Conservation (phyloP, 2,888 invertebrate genomes). For the Xanthostigma xanthostigma region DNA sequence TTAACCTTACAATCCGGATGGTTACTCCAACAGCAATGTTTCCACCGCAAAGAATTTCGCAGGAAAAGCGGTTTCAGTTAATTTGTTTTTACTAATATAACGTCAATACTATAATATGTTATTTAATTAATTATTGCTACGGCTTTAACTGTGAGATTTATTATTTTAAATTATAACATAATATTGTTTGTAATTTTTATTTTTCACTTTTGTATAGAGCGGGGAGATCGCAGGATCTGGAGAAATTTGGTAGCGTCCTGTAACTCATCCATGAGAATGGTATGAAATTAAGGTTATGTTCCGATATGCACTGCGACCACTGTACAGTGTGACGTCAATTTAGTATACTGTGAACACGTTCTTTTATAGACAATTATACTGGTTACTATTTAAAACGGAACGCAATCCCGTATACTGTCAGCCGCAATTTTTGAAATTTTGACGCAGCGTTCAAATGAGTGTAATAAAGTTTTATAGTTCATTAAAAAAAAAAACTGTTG, state of each 20-base stretch:
- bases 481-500: too few relatives aligned
- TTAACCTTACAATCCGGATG: conserved; percentile 13
- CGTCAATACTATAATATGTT: background rate
- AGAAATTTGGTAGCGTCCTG: conserved; percentile 20
- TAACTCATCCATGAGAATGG: conserved; percentile 6
- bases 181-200: conserved; percentile 3
- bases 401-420: too few relatives aligned
- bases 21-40: conserved; percentile 42
- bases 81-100: conserved; percentile 16
- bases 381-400: too few relatives aligned
- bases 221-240: conserved; percentile 2
- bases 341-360: too few relatives aligned
- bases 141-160: conserved; percentile 3
- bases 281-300: too few relatives aligned
- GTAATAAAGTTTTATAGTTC: too few relatives aligned
- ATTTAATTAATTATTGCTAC: background rate
- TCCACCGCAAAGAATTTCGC: conserved; percentile 71
- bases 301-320: too few relatives aligned
- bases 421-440: too few relatives aligned
- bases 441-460: too few relatives aligned
- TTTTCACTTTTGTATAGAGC: background rate
- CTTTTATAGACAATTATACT: too few relatives aligned
- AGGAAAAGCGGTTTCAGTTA: conserved; percentile 43
- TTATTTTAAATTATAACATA: background rate
- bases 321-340: too few relatives aligned